Conservation (phyloP, 2,888 invertebrate species). For the Catocala sponsa region DNA sequence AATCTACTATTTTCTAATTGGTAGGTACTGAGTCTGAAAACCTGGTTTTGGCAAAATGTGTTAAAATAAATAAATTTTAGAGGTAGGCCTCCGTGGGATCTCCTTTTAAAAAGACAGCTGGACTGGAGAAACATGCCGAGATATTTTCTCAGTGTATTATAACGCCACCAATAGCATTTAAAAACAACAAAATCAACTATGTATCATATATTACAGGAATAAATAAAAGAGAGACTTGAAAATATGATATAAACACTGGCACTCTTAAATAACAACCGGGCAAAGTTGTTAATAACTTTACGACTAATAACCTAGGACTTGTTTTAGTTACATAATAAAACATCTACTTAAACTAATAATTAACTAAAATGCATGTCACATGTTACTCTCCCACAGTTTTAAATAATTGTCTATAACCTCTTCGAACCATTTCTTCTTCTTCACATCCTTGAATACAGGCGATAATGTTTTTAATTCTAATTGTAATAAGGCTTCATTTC, state of each 20-base stretch:
- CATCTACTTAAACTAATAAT: constrained; percentile 44
- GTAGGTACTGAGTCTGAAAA: too few relatives aligned
- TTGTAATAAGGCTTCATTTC: constrained; percentile 95
- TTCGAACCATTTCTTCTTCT: constrained; percentile 94
- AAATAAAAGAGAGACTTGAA: too few relatives aligned
- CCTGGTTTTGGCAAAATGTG: too few relatives aligned
- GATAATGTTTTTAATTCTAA: constrained; percentile 93
- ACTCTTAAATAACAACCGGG: constrained; percentile 15
- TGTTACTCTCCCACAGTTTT: constrained; percentile 96
- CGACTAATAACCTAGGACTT: constrained; percentile 20
- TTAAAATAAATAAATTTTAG: too few relatives aligned
- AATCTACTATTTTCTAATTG: too few relatives aligned
- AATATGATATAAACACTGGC: background rate
- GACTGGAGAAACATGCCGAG: too few relatives aligned
- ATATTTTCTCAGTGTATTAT: too few relatives aligned
- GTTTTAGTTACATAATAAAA: constrained; percentile 32
- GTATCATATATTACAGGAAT: too few relatives aligned
- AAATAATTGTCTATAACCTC: constrained; percentile 96
- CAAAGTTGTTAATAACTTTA: constrained; percentile 22
- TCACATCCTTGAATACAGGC: constrained; percentile 92
- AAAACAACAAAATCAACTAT: too few relatives aligned
- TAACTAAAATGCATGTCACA: constrained; percentile 84
- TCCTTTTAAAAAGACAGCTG: too few relatives aligned
- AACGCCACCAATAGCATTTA: too few relatives aligned
- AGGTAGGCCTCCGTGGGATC: too few relatives aligned